These are phyloP conservation scores for Goniozus legneri DNA, from an alignment of 1,140 invertebrate genomes.

Conservation along the genomic window DNA sequence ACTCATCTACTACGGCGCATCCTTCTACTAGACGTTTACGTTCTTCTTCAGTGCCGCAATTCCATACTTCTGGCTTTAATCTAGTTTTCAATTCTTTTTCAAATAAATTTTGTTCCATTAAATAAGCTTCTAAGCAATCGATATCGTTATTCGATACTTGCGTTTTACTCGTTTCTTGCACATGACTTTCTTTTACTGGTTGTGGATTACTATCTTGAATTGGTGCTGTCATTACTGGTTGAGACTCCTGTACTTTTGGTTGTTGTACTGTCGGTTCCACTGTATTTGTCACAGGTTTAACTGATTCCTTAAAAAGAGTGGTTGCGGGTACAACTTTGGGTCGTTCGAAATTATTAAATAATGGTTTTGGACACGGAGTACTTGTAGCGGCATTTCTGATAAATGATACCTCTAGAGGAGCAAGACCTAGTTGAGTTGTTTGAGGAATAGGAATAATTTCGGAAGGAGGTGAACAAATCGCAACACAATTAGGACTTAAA, in stretches of 20 bases:
- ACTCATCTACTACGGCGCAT: slow-evolving; percentile 45
- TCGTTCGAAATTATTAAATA: slow-evolving; percentile 9
- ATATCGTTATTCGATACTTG: slow-evolving; percentile 5
- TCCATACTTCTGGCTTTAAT: slow-evolving; percentile 24
- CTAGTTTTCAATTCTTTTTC: slow-evolving; percentile 51
- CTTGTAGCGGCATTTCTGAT: slow-evolving; percentile 31
- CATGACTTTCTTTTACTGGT: background rate
- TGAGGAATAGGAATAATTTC: slow-evolving; percentile 29
- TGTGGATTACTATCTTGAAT: background rate
- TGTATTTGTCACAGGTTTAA: slow-evolving; percentile 11
- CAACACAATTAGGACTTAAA: slow-evolving; percentile 38
- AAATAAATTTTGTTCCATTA: slow-evolving; percentile 51
- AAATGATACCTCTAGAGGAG: slow-evolving; percentile 33
- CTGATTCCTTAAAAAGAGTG: slow-evolving; percentile 26
- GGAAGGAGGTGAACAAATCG: slow-evolving; percentile 49
- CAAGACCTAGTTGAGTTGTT: slow-evolving; percentile 9
- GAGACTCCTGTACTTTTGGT: background rate
- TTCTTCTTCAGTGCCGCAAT: slow-evolving; percentile 53
- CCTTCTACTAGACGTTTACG: slow-evolving; percentile 44
- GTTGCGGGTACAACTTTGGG: slow-evolving; percentile 14
- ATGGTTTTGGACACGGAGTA: slow-evolving; percentile 29
- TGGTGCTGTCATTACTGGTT: background rate
- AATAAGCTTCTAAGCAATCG: slow-evolving; percentile 38
- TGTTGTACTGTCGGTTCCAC: background rate
- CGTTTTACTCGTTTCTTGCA: background rate